Evolutionary conservation across 2,888 invertebrate genomes (phyloP).

Genomic region (Tenthredo scrophulariae): DNA sequence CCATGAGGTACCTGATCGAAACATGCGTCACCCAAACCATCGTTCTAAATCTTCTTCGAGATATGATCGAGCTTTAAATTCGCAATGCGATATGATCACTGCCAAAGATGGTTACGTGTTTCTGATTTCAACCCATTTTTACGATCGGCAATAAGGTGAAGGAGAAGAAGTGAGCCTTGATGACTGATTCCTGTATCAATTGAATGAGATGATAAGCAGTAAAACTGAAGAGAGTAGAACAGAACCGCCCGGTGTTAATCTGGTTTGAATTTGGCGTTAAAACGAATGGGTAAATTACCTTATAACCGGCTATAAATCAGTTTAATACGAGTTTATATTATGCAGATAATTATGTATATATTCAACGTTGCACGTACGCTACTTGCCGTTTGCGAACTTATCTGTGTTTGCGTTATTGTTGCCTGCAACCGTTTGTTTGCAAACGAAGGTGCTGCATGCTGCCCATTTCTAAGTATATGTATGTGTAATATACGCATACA

Average conservation of each 20-base stretch:
- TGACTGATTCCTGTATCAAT: not conserved
- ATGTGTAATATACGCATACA: not conserved
- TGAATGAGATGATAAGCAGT: not conserved
- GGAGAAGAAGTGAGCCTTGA: not conserved
- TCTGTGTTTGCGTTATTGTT: conserved; percentile 14
- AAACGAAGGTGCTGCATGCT: conserved; percentile 19
- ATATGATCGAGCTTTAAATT: too few relatives aligned
- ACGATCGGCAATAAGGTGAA: not conserved
- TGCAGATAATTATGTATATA: conserved; percentile 48
- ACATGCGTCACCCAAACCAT: not conserved
- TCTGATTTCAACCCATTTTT: not conserved
- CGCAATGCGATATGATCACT: not conserved
- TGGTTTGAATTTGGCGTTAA: conserved; percentile 34
- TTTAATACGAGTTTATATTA: conserved; percentile 53
- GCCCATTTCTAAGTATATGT: conserved; percentile 14
- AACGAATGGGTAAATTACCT: conserved; percentile 51
- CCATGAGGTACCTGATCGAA: too few relatives aligned
- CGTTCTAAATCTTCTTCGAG: not conserved
- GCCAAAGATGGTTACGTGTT: not conserved
- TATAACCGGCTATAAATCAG: conserved; percentile 36
- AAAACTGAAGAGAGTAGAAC: not conserved
- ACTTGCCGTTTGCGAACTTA: not conserved
- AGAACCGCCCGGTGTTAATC: conserved; percentile 39
- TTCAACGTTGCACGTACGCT: not conserved
- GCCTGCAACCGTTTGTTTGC: conserved; percentile 27